phyloP scores from a whole-genome alignment of 64 coral and sea anemone genomes.

The Anthopleura sola region DNA sequence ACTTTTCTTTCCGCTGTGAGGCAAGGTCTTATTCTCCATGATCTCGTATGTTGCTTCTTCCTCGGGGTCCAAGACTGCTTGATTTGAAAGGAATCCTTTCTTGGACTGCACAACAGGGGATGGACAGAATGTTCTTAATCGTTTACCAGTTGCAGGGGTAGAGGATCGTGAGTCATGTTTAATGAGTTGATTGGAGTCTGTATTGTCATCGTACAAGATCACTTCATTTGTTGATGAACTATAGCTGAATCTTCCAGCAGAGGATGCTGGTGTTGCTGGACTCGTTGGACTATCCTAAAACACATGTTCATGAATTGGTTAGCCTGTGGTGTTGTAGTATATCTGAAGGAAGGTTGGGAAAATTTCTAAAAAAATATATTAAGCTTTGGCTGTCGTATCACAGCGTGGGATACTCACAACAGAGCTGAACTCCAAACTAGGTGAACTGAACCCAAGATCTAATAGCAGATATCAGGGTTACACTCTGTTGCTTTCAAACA shows the following conservation, averaged over 20 bases:
- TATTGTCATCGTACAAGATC: not conserved
- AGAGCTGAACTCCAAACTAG: too few species aligned
- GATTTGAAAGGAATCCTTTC: not conserved
- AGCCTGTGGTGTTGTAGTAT: not conserved
- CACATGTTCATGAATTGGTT: not conserved
- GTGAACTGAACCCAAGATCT: too few species aligned
- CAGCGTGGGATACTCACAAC: too few species aligned
- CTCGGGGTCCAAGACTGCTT: not conserved
- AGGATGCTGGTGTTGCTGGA: not conserved
- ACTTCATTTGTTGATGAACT: not conserved
- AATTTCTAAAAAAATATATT: too few species aligned
- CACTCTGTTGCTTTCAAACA: too few species aligned
- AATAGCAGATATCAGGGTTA: too few species aligned
- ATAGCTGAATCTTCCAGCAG: not conserved
- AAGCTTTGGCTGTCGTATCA: too few species aligned
- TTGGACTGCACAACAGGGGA: not conserved
- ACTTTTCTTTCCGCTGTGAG: not conserved
- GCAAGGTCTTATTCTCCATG: not conserved
- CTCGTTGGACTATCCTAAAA: not conserved
- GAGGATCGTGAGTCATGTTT: not conserved
- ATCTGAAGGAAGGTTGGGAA: too few species aligned
- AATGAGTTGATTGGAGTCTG: not conserved
- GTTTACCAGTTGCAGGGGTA: not conserved
- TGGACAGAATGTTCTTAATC: not conserved
- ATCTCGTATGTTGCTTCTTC: slow-evolving; percentile 3